phyloP scores from a whole-genome alignment of 2,888 invertebrate species.

The Poecilobothrus nobilitatus region DNA sequence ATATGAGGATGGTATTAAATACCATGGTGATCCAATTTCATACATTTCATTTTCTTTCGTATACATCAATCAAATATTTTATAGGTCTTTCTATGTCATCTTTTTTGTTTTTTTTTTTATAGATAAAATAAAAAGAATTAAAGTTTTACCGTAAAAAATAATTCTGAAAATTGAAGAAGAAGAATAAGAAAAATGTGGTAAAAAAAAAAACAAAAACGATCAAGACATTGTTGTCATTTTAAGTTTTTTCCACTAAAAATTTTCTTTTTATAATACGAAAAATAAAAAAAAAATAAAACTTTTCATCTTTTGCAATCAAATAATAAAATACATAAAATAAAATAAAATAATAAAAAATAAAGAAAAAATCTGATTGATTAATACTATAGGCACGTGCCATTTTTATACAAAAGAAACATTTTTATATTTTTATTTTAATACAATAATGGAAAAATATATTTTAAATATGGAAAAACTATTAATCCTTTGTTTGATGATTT shows the following conservation, averaged over 20 bases:
- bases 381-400: constrained; percentile 6
- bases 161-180: too few relatives aligned
- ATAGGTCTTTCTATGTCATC: background rate
- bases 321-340: background rate
- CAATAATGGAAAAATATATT: too few relatives aligned
- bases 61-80: constrained; percentile 3
- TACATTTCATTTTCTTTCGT: too few relatives aligned
- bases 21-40: background rate
- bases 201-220: too few relatives aligned
- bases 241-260: too few relatives aligned
- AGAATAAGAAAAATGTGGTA: too few relatives aligned
- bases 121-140: background rate
- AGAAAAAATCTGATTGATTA: background rate
- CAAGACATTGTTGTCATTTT: too few relatives aligned
- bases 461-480: background rate
- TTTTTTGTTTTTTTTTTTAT: background rate
- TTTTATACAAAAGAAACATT: background rate
- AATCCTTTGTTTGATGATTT: constrained; percentile 3
- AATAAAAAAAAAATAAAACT: too few relatives aligned
- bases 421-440: background rate
- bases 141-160: background rate
- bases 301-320: constrained; percentile 1
- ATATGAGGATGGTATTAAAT: background rate
- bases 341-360: background rate
- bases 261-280: too few relatives aligned